Conservation (phyloP, 2,797 vertebrate genomes). For the Darevskia mixta region DNA sequence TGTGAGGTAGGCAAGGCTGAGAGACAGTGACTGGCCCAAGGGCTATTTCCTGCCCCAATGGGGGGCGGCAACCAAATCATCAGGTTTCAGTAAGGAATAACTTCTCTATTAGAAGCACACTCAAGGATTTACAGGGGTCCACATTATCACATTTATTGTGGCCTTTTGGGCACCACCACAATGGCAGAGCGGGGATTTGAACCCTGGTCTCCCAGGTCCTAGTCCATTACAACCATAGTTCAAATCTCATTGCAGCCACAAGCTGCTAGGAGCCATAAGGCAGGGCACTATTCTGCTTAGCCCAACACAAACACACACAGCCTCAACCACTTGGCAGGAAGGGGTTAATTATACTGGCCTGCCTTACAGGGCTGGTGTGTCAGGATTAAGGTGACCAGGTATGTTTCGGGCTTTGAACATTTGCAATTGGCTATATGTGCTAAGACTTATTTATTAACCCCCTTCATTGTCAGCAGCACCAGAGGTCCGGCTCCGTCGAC, state of each 20-base stretch:
- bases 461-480: neutral
- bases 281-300: neutral
- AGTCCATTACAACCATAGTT: neutral
- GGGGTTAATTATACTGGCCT: neutral
- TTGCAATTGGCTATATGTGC: neutral
- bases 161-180: too few relatives aligned
- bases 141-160: too few relatives aligned
- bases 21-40: too few relatives aligned
- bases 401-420: neutral
- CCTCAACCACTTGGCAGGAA: neutral
- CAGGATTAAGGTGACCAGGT: neutral
- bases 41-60: too few relatives aligned
- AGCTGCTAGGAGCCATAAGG: neutral
- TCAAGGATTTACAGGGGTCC: too few relatives aligned
- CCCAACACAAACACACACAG: fast-evolving
- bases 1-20: too few relatives aligned
- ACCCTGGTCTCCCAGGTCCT: too few relatives aligned
- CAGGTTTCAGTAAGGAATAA: too few relatives aligned
- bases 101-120: too few relatives aligned
- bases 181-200: too few relatives aligned
- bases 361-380: neutral
- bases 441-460: neutral
- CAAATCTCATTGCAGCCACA: too few relatives aligned
- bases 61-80: too few relatives aligned
- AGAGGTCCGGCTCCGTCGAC: neutral